These are phyloP conservation scores for Lophotis ruficrista DNA, from an alignment of 2,113 vertebrate genomes.

Conservation along the genomic window DNA sequence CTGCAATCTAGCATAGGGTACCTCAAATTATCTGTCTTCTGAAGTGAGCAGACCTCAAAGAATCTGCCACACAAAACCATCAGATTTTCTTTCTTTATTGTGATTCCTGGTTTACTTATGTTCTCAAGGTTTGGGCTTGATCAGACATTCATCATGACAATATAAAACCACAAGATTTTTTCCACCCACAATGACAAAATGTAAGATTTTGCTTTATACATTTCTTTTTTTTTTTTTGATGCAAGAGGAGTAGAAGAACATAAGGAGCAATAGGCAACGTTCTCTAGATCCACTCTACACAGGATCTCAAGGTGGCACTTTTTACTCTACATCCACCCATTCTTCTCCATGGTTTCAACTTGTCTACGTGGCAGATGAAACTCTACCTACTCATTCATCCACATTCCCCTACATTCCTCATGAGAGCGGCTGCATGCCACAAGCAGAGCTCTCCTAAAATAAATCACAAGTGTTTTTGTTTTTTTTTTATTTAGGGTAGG, in stretches of 20 bases:
- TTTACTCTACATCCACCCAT: neutral
- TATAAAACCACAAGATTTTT: neutral
- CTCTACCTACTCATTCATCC: accelerated
- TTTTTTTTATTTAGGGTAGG: neutral
- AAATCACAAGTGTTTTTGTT: neutral
- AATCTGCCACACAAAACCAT: neutral
- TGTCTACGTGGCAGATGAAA: neutral
- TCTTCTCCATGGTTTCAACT: neutral
- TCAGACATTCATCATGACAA: neutral
- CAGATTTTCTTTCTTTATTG: neutral
- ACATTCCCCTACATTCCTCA: neutral
- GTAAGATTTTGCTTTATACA: neutral
- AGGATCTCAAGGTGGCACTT: accelerated
- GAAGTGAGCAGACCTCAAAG: neutral
- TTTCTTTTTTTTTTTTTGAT: neutral
- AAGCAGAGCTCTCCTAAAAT: neutral
- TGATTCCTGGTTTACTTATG: neutral
- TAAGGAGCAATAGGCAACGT: neutral
- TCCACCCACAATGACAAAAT: neutral
- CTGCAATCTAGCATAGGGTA: neutral
- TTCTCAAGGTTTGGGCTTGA: neutral
- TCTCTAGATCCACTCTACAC: neutral
- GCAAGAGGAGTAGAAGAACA: neutral
- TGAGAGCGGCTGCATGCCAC: neutral
- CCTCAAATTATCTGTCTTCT: neutral